Percentiles rank a stretch among this genome's conserved stretches.
Conservation (phyloP, 1,140 invertebrate genomes). For the Tetragonula clypearis region DNA sequence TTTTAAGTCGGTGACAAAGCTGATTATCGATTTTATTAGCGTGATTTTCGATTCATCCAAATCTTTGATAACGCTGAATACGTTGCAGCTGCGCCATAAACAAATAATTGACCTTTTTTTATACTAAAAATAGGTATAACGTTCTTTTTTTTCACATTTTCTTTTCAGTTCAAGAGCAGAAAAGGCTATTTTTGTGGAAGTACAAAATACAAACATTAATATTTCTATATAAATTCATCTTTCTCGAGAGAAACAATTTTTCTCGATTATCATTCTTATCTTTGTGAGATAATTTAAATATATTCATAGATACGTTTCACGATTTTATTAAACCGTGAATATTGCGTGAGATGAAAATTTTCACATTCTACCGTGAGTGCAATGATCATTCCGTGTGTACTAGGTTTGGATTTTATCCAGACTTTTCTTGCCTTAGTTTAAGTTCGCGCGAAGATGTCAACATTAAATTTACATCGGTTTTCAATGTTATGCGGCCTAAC, state of each 20-base stretch:
- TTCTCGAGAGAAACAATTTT: neutral
- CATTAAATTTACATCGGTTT: slow-evolving; percentile 36
- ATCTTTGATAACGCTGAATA: too few relatives aligned
- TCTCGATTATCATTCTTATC: neutral
- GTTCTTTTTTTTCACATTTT: neutral
- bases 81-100: neutral
- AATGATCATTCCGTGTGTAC: neutral
- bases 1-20: too few relatives aligned
- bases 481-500: neutral
- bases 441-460: neutral
- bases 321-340: neutral
- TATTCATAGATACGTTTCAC: neutral
- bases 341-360: neutral
- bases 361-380: neutral
- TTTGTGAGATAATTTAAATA: neutral
- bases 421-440: neutral
- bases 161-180: neutral
- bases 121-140: neutral
- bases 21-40: too few relatives aligned
- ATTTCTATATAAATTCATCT: neutral
- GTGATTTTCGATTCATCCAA: too few relatives aligned
- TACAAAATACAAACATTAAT: neutral
- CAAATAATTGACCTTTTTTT: slow-evolving; percentile 9
- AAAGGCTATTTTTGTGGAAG: too few relatives aligned
- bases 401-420: slow-evolving; percentile 10